Evolutionary conservation across 2,113 vertebrate species (phyloP), one percentile per base, ranked within the genome.

Genomic region (Pipa parva): DNA sequence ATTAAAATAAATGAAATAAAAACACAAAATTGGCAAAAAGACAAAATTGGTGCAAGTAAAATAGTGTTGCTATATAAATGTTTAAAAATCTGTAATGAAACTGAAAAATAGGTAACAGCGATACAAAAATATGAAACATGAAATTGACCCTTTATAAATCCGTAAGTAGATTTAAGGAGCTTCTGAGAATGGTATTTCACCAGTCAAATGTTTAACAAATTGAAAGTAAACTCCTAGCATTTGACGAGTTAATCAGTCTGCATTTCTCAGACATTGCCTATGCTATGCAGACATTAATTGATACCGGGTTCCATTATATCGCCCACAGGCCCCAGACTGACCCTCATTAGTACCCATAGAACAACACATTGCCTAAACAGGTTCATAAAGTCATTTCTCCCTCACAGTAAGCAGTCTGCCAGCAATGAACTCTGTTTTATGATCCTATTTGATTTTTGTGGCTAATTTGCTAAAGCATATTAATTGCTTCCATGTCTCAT

Each of bases 271-370:
- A 46, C 46, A 36, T 15, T 26, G 17, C 33, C 24, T 46, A 27
- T 58, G 24, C 22, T 48, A 59, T 22, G 26, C 55, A 36, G 42
- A 24, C 31, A 59, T 68, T 68, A 59, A 68, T 67, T 68, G 56
- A 50, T 51, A 57, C 29, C 65, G 64, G 66, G 64, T 61, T 2
- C 2, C 15, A 78, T 79, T 75, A 72, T 63, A 69, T 51, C 55
- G 54, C 75, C 78, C 76, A 73, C 70, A 63, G 77, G 81, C 80
- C 82, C 85, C 73, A 75, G 74, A 59, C 58, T 73, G 82, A 85
- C 84, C 85, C 82, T 84, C 77, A 65, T 86, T 87, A 87, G 84
- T 77, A 82, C n/a, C 71, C 81, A 80, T 37, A 75, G 81, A 79
- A 83, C 82, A 80, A 58, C 63, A n/a, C 80, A 50, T 82, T 80